A percentile compares a stretch with the other conserved stretches of the same genome.
phyloP scores from a whole-genome alignment of 2,797 vertebrate genomes.

The Amniataba percoides region DNA sequence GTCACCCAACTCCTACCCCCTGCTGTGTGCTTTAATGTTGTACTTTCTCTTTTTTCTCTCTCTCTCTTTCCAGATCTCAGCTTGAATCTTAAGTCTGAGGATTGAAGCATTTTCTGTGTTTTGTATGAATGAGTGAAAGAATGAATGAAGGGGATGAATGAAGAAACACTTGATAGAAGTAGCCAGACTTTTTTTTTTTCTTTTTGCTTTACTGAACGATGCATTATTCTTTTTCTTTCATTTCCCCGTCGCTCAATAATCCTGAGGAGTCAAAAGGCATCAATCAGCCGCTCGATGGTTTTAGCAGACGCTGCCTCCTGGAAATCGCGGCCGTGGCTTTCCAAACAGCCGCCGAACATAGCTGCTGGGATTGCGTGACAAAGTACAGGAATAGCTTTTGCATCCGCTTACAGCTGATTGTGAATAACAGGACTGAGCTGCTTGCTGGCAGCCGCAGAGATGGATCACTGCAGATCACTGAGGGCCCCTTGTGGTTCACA shows the following conservation, averaged over 20 bases:
- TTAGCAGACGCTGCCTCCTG: constrained; percentile 16
- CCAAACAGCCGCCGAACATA: constrained; percentile 32
- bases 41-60: neutral
- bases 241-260: constrained; percentile 48
- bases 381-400: constrained; percentile 64
- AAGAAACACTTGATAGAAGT: constrained; percentile 6
- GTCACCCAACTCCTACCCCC: constrained; percentile 21
- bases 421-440: constrained; percentile 50
- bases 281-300: constrained; percentile 28
- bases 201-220: constrained; percentile 29
- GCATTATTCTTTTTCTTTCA: constrained; percentile 17
- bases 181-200: neutral
- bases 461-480: constrained; percentile 44
- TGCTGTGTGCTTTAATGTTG: constrained; percentile 22
- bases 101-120: neutral
- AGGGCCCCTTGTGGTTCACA: constrained; percentile 63
- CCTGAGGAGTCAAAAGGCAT: constrained; percentile 50
- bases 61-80: constrained; percentile 1
- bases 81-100: neutral
- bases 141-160: constrained; percentile 27
- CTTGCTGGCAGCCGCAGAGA: constrained; percentile 18
- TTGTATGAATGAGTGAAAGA: constrained; percentile 22
- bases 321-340: constrained; percentile 24
- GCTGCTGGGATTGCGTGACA: constrained; percentile 66
- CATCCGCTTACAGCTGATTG: constrained; percentile 62